Base-by-base conservation (phyloP, 2,888 invertebrate genomes). In the Piscicola geometra region DNA sequence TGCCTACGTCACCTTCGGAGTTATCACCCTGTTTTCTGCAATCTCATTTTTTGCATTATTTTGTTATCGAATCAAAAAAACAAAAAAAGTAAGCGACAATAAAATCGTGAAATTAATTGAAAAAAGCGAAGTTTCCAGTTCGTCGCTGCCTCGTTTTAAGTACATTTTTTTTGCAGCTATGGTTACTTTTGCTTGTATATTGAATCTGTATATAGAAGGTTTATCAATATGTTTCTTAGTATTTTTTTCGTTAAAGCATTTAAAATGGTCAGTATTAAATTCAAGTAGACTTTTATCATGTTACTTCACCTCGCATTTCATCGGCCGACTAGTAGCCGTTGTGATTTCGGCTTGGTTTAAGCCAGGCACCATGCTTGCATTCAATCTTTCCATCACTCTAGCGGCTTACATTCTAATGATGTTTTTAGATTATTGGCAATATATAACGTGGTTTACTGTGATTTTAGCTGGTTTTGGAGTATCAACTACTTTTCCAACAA, bases 161-260 rank as follows among this genome's bases (percentile, higher is more conserved):
- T 28, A 35, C 12, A 41, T 56, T 56, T 15, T 60, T 28, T 71
- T 75, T 33, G 1, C 76, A n/a, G 28, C 71, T 33, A 35, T 77
- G 28, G 32, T 76, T 5, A 72, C 76, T 73, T n/a, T 76, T 3
- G 72, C 72, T 41, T 50, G 47, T 32, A 71, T 71, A 35, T 35
- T 77, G 35, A 77, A 77, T 64, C 36, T 77, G 15, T 75, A 76
- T 33, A 41, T 71, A 18, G 77, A 77, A 76, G 47, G 35, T 30
- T 35, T 76, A 50, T 72, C 76, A 18, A 67, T 71, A 12, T 66
- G 47, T 18, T 77, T 52, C 35, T 50, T 77, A 15, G 60, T 71
- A 28, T 71, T 72, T 9, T 77, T 77, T 47, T 70, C 64, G 25
- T 18, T 77, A 15, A 76, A 76, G 36, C 32, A 73, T 21, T 64